phyloP scores from a whole-genome alignment of 2,888 invertebrate genomes.

The Chaetogeoica ovagalla region DNA sequence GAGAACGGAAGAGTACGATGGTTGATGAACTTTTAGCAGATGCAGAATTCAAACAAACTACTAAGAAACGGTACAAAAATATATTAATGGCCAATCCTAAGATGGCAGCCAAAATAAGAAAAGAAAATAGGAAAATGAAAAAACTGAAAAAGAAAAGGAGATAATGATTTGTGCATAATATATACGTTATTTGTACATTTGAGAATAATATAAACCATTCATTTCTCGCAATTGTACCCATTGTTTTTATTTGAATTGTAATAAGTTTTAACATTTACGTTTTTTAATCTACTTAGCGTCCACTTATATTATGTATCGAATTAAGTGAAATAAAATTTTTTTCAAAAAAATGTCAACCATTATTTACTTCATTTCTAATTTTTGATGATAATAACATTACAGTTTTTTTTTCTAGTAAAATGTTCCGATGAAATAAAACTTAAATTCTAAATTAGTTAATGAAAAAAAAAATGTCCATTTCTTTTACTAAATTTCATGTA shows the following conservation, averaged over 20 bases:
- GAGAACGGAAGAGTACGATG: conserved; percentile 83
- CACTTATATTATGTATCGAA: too few species aligned
- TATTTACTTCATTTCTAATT: too few species aligned
- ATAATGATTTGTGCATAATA: conserved; percentile 1
- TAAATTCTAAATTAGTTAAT: too few species aligned
- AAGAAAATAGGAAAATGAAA: conserved; percentile 71
- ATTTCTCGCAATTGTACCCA: not conserved
- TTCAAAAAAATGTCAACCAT: too few species aligned
- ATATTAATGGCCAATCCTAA: conserved; percentile 73
- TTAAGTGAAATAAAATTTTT: too few species aligned
- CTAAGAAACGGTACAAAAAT: conserved; percentile 78
- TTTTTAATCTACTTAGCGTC: not conserved
- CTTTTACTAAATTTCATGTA: too few species aligned
- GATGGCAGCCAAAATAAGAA: conserved; percentile 70
- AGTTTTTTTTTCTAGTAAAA: too few species aligned
- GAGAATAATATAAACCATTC: not conserved
- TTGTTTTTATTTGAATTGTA: not conserved
- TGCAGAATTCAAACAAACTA: conserved; percentile 79
- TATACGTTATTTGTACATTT: conserved; percentile 8
- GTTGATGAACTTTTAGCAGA: conserved; percentile 93
- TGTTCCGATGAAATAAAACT: too few species aligned
- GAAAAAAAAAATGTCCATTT: too few species aligned
- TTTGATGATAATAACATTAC: too few species aligned
- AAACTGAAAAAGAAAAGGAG: conserved; percentile 65
- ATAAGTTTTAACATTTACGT: not conserved